A percentile compares a stretch with the other conserved stretches of the same genome.
phyloP scores from a whole-genome alignment of 2,888 invertebrate species.

The Melangyna quadrimaculata region DNA sequence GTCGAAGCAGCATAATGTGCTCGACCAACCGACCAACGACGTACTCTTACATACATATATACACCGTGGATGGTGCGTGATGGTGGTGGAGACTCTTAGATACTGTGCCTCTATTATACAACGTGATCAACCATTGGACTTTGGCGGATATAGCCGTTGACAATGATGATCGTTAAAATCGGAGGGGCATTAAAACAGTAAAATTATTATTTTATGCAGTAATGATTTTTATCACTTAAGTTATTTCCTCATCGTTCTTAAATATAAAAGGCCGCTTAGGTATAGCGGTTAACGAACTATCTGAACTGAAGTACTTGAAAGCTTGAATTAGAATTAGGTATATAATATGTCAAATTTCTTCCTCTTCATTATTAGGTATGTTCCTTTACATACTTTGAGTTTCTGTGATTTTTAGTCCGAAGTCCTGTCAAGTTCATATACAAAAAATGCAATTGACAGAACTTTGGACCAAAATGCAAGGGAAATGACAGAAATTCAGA shows the following conservation, averaged over 20 bases:
- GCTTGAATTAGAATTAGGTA: too few relatives aligned
- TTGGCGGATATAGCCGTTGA: constrained; percentile 70
- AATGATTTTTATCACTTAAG: constrained; percentile 69
- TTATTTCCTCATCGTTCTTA: constrained; percentile 70
- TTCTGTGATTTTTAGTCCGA: too few relatives aligned
- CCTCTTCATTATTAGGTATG: too few relatives aligned
- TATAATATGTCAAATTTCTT: too few relatives aligned
- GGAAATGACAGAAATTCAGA: too few relatives aligned
- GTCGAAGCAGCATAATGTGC: constrained; percentile 24
- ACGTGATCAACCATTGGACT: constrained; percentile 65
- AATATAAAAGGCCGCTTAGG: constrained; percentile 41
- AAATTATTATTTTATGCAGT: constrained; percentile 72
- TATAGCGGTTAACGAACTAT: constrained; percentile 61
- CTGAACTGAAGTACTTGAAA: too few relatives aligned
- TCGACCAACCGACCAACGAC: not conserved
- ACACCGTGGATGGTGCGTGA: constrained; percentile 27
- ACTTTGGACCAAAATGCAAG: too few relatives aligned
- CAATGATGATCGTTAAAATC: constrained; percentile 69
- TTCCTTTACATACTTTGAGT: too few relatives aligned
- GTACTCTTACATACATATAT: not conserved
- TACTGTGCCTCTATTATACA: constrained; percentile 62
- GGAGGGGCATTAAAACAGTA: constrained; percentile 64
- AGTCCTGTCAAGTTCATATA: too few relatives aligned
- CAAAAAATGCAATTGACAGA: too few relatives aligned
- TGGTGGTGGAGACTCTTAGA: constrained; percentile 58